These are phyloP conservation scores for Orthosia gothica DNA, from an alignment of 2,888 invertebrate species.

Conservation along the genomic window DNA sequence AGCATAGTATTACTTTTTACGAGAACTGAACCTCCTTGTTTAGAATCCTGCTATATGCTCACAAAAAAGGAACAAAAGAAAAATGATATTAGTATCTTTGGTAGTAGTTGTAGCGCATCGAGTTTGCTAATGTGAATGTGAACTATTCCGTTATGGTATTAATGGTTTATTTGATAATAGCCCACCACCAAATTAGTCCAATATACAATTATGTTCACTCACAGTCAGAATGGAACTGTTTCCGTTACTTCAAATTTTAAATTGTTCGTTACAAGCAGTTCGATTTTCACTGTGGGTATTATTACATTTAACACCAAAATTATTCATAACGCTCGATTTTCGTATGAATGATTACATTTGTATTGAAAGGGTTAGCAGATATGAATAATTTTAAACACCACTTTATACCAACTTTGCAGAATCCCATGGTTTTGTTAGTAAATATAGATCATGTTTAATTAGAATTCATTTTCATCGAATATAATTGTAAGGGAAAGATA, in stretches of 20 bases:
- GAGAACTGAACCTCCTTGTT: constrained; percentile 89
- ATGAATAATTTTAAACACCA: constrained; percentile 74
- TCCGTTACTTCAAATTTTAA: not conserved
- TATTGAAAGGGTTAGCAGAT: constrained; percentile 16
- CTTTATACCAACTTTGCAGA: constrained; percentile 68
- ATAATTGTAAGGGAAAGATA: constrained; percentile 36
- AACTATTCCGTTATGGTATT: constrained; percentile 70
- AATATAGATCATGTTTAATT: constrained; percentile 64
- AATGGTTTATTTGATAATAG: constrained; percentile 66
- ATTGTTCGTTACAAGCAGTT: constrained; percentile 31
- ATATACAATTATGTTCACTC: constrained; percentile 51
- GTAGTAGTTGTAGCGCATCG: constrained; percentile 78
- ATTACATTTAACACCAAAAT: constrained; percentile 54
- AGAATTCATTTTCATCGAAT: constrained; percentile 56
- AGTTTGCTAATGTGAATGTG: constrained; percentile 71
- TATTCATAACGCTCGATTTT: constrained; percentile 56
- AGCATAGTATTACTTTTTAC: constrained; percentile 90
- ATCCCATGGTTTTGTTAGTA: constrained; percentile 70
- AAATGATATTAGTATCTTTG: constrained; percentile 89
- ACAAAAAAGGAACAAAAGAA: constrained; percentile 88
- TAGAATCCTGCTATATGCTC: constrained; percentile 91
- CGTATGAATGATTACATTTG: not conserved
- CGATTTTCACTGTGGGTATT: constrained; percentile 50
- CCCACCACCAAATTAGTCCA: constrained; percentile 79
- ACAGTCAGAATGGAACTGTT: constrained; percentile 64